Evolutionary conservation across 2,113 vertebrate species (phyloP), one percentile per base, ranked within the genome.

Genomic region (Oreochromis spilurus): DNA sequence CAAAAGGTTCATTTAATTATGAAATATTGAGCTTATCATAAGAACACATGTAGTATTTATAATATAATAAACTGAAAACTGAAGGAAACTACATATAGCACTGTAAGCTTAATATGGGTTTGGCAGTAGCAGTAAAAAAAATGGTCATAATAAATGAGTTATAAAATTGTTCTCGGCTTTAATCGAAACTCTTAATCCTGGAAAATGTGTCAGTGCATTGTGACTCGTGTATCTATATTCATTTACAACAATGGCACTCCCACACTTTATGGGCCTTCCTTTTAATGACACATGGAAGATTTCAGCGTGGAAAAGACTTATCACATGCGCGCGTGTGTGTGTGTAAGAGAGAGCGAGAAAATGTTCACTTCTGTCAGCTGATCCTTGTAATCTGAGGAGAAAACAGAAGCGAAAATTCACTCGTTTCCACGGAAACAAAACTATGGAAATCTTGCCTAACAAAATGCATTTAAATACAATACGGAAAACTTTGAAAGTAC

Each of bases 361-460:
- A 67, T 58, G 26, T 16, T 12, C 21, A 34, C 26, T 14, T 38
- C 13, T 48, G 43, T 92, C 65, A 58, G 70, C 58, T 77, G 84
- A 83, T 78, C 36, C 5, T 24, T 21, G 34, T 4, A 12, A 85
- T 65, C 2, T 14, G 5, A 5, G 4, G 4, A 53, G 43, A 57
- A 93, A 93, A 90, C 90, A 89, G 92, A 95, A 94, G 85, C 87
- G 53, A 92, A 88, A 91, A 38, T 77, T 2, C 1, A 3, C 4
- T 24, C 4, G 67, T 82, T 80, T 85, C 31, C 9, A 84, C 19
- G 7, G 43, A 84, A 85, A 82, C 13, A 0, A 45, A 67, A 38
- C 60, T 38, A 65, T 40, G 7, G 53, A 34, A 48, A 45, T 77
- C 45, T 77, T 31, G 29, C 43, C 52, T 21, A 14, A 24, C 13